Conservation (phyloP, 2,888 invertebrate genomes). For the Cepaea hortensis region DNA sequence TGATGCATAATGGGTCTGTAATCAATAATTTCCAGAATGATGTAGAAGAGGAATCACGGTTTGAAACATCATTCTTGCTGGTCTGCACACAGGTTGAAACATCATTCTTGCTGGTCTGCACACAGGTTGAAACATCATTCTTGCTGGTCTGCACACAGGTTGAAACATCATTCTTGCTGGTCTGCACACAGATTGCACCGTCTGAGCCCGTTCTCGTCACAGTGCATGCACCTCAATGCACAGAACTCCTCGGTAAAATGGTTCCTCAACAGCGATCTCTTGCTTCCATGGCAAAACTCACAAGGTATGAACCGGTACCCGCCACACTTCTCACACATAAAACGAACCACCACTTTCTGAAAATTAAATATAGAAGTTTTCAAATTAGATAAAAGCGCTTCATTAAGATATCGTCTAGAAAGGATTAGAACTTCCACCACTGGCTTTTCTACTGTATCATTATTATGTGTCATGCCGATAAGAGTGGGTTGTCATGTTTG, state of each 20-base stretch:
- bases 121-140: too few species aligned
- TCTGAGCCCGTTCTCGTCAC: conserved; percentile 94
- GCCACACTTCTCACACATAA: conserved; percentile 91
- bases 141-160: too few species aligned
- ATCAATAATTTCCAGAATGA: too few species aligned
- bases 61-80: conserved; percentile 73
- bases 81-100: conserved; percentile 86
- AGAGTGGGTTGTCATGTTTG: too few species aligned
- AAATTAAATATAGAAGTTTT: conserved; percentile 51
- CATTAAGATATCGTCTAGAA: too few species aligned
- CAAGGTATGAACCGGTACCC: conserved; percentile 94
- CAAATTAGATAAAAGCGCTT: neutral
- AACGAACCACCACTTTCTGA: conserved; percentile 75
- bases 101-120: too few species aligned
- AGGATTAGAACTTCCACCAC: too few species aligned
- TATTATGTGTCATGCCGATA: too few species aligned
- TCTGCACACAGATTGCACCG: conserved; percentile 87
- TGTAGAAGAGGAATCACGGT: too few species aligned
- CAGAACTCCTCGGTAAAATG: conserved; percentile 95
- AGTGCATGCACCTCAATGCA: conserved; percentile 81
- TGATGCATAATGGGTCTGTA: too few species aligned
- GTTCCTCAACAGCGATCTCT: conserved; percentile 95
- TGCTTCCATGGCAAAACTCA: conserved; percentile 93
- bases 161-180: conserved; percentile 66
- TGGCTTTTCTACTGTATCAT: too few species aligned